Conservation (phyloP, 2,888 invertebrate genomes). For the Pammene fasciana region DNA sequence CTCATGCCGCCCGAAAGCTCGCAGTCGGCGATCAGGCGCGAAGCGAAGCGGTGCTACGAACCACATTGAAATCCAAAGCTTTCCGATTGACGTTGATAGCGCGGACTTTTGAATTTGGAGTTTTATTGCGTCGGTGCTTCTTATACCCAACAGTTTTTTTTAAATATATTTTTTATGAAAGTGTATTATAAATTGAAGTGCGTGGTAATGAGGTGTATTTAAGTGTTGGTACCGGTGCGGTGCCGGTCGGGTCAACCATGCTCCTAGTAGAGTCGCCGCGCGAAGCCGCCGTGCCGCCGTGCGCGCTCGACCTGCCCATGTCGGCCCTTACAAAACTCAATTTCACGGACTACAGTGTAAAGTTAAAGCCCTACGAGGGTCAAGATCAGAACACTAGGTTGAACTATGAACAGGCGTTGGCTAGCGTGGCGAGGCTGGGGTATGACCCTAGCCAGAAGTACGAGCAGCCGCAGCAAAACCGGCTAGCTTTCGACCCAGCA, state of each 20-base stretch:
- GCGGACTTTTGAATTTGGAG: slow-evolving; percentile 48
- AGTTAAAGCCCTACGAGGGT: slow-evolving; percentile 71
- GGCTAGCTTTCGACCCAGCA: slow-evolving; percentile 69
- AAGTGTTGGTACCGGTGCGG: slow-evolving; percentile 61
- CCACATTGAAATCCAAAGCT: slow-evolving; percentile 52
- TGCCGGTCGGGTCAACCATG: slow-evolving; percentile 83
- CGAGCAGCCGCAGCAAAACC: slow-evolving; percentile 56
- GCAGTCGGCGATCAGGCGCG: slow-evolving; percentile 75
- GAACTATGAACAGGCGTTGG: slow-evolving; percentile 72
- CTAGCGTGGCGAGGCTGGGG: slow-evolving; percentile 67
- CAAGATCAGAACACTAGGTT: slow-evolving; percentile 64
- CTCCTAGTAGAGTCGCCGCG: slow-evolving; percentile 89
- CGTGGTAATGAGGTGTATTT: slow-evolving; percentile 56
- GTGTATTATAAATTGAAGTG: slow-evolving; percentile 45
- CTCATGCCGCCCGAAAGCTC: slow-evolving; percentile 79
- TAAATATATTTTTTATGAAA: slow-evolving; percentile 25
- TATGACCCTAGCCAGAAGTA: slow-evolving; percentile 73
- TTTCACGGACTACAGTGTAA: slow-evolving; percentile 79
- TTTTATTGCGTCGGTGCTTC: slow-evolving; percentile 11
- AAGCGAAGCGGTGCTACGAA: slow-evolving; percentile 63
- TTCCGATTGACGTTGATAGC: slow-evolving; percentile 51
- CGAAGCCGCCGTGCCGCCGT: slow-evolving; percentile 87
- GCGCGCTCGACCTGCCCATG: slow-evolving; percentile 76
- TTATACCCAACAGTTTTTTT: slow-evolving; percentile 17
- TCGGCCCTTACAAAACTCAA: slow-evolving; percentile 75